Conservation (phyloP, 2,888 invertebrate species). For the Cryptus armator region DNA sequence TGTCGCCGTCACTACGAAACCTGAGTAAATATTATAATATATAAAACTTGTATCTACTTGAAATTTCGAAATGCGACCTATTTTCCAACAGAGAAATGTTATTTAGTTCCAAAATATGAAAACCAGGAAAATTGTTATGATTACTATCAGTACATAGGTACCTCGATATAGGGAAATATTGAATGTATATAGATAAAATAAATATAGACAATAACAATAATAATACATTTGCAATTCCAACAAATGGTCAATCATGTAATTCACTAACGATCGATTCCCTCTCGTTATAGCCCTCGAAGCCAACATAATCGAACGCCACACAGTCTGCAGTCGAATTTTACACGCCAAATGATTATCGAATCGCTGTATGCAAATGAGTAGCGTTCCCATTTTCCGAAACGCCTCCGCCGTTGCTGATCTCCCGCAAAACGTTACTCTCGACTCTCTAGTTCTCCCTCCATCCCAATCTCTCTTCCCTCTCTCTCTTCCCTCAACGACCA, state of each 20-base stretch:
- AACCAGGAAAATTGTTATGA: no score
- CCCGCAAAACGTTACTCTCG: constrained; percentile 48
- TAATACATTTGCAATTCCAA: neutral
- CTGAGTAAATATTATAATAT: no score
- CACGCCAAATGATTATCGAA: constrained; percentile 66
- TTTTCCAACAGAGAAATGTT: no score
- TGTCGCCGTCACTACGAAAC: no score
- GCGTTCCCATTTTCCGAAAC: constrained; percentile 41
- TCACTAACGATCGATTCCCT: constrained; percentile 40
- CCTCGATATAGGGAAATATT: neutral
- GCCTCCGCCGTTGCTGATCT: constrained; percentile 42
- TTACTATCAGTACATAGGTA: no score
- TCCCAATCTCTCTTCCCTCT: constrained; percentile 18
- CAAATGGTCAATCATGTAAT: constrained; percentile 25
- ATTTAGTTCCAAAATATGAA: no score
- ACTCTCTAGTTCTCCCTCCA: neutral
- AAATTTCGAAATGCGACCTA: no score
- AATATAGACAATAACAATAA: neutral
- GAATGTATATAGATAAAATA: neutral
- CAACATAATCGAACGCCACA: constrained; percentile 3
- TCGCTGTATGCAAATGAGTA: constrained; percentile 67
- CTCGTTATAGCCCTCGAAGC: neutral
- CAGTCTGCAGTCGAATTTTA: constrained; percentile 59
- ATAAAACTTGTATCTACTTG: no score
- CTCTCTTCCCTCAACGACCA: constrained; percentile 38